Evolutionary conservation across 2,797 vertebrate species (phyloP), one percentile per base, ranked within the genome.

Genomic region (Spinibarbus caldwelli): DNA sequence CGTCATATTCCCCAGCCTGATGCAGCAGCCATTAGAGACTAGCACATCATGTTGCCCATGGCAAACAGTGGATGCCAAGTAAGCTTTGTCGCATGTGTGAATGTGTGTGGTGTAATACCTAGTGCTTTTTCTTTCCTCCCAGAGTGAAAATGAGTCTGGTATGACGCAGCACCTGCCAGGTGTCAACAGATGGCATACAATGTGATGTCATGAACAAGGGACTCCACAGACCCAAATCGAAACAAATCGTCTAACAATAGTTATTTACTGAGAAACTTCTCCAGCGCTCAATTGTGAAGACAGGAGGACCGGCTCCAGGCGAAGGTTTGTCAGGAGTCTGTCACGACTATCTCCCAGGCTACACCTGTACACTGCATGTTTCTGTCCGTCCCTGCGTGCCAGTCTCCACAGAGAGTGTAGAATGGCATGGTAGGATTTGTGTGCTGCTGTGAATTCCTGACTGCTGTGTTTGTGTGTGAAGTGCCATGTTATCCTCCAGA

Each of bases 1-100:
- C 26, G 6, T 64, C 75, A 23, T 79, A 87, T 54, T 87, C 82
- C 86, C 75, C 84, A 83, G 80, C 34, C 88, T 43, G 73, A 86
- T 90, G 72, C 91, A 89, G 87, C 54, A 76, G 82, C 91, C 93
- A 90, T 92, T 66, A 41, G 90, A 92, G 91, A 83, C 72, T 68
- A 79, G 80, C 68, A 86, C 84, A 78, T 72, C 66, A 71, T 34
- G 76, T 67, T 86, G 80, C 78, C 59, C 29, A 34, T 77, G 76
- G 84, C 71, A 73, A 79, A 66, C 49, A 52, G 64, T 41, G 54
- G 12, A 78, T 79, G 83, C 83, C 76, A 71, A 49, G 43, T 70
- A 5, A 36, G 84, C 70, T 72, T 79, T 80, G 45, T 17, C 71
- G 68, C 45, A 64, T 41, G 59, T 67, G 79, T 72, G 79, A 78